Base-by-base conservation (phyloP, 2,113 vertebrate species). In the Scytalopus superciliaris region DNA sequence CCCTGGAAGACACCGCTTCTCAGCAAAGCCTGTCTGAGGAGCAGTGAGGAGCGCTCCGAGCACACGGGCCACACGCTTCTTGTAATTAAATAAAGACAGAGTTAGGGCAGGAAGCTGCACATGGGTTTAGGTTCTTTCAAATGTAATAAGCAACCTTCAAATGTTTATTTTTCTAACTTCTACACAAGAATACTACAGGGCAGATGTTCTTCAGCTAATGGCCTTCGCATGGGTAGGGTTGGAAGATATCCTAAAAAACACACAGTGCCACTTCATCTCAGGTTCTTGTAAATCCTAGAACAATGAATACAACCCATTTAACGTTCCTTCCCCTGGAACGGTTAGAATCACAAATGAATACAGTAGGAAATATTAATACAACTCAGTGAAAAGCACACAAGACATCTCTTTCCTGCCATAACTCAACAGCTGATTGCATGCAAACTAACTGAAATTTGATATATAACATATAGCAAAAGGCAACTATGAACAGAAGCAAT, bases 21-120 rank as follows among this genome's bases (percentile, higher is more conserved):
- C 97, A 97, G 86, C 97, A 97, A 39, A 97, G 97, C 75, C 91
- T 97, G 50, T 97, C 97, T 17, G 97, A 97, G 56, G 97, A 97
- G 85, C 96, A 97, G 79, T 97, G n/a, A 91, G 64, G 35, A 87
- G 40, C 21, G 23, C 0, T 18, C 49, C 79, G 3, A 23, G 40
- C 1, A 3, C 64, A 59, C 64, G 74, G 60, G 35, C 84, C 90
- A 28, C 0, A 0, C 0, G 3, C 47, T 90, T 33, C 84, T 81
- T 87, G 49, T 49, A 72, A 62, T 52, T 64, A 64, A 49, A 72
- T 44, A 37, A 39, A 85, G 72, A 59, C 44, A 62, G 30, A 62
- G 68, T 57, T 78, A 82, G 63, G 57, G 74, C 77, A 75, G 75
- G 76, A 31, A 90, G 66, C 84, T 94, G 52, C 63, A 66, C 14